Conservation (phyloP, 2,113 vertebrate species). For the Australoheros scitulus region DNA sequence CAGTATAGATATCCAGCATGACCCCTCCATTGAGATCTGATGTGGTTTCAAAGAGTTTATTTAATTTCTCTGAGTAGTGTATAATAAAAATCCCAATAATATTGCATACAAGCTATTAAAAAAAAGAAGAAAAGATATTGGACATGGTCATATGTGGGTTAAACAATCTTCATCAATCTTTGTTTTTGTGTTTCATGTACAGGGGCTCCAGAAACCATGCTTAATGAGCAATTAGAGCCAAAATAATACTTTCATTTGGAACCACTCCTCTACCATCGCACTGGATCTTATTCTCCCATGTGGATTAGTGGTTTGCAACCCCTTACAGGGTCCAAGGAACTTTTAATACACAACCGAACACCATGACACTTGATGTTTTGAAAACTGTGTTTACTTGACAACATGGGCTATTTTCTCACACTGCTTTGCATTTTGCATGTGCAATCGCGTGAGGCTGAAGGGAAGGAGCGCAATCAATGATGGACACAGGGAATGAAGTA, state of each 20-base stretch:
- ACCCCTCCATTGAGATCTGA: no score
- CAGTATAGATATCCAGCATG: no score
- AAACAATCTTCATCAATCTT: background rate
- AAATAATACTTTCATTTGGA: slow-evolving; percentile 25
- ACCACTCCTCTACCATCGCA: slow-evolving; percentile 1
- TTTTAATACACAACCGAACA: background rate
- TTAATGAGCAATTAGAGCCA: slow-evolving; percentile 19
- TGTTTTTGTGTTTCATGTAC: slow-evolving; percentile 21
- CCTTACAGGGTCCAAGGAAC: slow-evolving; percentile 18
- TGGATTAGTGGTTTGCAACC: slow-evolving; percentile 35
- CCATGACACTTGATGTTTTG: slow-evolving; percentile 32
- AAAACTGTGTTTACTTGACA: slow-evolving; percentile 47
- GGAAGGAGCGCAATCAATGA: slow-evolving; percentile 54
- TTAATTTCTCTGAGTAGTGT: no score
- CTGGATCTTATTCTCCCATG: slow-evolving; percentile 8
- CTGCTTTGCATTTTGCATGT: slow-evolving; percentile 44
- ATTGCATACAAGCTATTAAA: background rate
- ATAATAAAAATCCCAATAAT: background rate
- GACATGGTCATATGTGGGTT: background rate
- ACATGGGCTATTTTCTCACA: slow-evolving; percentile 53
- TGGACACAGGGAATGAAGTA: slow-evolving; percentile 57
- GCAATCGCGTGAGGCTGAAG: slow-evolving; percentile 54
- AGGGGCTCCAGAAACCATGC: background rate
- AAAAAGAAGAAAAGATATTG: slow-evolving; percentile 6
- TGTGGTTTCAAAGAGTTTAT: no score